These are phyloP conservation scores for Cyprinodon brontotheroides DNA, from an alignment of 2,113 vertebrate species.

Conservation along the genomic window DNA sequence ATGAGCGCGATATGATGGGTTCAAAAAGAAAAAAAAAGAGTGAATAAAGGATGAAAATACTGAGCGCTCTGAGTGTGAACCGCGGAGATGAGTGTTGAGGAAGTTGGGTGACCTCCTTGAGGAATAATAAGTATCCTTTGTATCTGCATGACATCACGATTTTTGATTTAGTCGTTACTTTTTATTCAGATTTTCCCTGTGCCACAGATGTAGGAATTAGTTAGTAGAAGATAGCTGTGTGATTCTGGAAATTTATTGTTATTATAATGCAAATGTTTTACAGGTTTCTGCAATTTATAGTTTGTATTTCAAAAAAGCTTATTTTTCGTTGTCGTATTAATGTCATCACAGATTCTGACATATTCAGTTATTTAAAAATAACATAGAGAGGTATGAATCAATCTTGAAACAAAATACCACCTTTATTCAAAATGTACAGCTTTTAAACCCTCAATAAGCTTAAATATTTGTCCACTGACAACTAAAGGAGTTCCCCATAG, in stretches of 20 bases:
- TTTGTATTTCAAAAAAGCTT: constrained; percentile 8
- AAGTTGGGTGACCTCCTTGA: constrained; percentile 65
- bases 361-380: not conserved
- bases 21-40: constrained; percentile 36
- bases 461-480: not conserved
- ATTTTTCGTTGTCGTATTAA: constrained; percentile 46
- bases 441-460: not conserved
- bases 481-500: not conserved
- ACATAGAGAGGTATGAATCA: not conserved
- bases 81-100: constrained; percentile 59
- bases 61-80: constrained; percentile 37
- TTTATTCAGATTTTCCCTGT: constrained; percentile 14
- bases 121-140: constrained; percentile 58
- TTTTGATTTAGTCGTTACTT: constrained; percentile 39
- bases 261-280: not conserved
- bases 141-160: constrained; percentile 33
- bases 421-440: not conserved
- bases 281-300: constrained; percentile 5
- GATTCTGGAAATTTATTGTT: too few species aligned
- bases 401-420: not conserved
- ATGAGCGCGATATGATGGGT: constrained; percentile 74
- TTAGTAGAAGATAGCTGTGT: not conserved
- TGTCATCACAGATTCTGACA: not conserved
- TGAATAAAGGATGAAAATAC: constrained; percentile 36
- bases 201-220: not conserved